A percentile compares a stretch with the other conserved stretches of the same genome.
Evolutionary conservation across 2,888 invertebrate species (phyloP).

Genomic region (Lutraria lutraria): DNA sequence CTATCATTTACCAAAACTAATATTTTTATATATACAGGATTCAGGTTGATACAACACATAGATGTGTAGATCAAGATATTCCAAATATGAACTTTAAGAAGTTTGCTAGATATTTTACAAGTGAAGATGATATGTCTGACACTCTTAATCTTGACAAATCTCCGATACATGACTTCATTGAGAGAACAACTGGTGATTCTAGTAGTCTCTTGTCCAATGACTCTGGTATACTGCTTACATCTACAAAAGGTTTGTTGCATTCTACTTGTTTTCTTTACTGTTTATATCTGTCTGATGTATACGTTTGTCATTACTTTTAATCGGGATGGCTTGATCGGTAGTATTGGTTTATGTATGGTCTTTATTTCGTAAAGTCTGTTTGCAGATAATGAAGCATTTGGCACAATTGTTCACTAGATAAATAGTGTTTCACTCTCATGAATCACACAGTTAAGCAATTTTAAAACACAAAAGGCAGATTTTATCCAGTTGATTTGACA

Average conservation of each 20-base stretch:
- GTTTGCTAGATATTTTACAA: conserved; percentile 73
- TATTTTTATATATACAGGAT: conserved; percentile 82
- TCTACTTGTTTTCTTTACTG: not conserved
- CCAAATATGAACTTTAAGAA: conserved; percentile 80
- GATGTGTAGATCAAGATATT: conserved; percentile 93
- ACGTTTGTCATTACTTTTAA: too few relatives aligned
- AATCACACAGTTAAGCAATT: too few relatives aligned
- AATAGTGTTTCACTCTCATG: too few relatives aligned
- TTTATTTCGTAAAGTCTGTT: too few relatives aligned
- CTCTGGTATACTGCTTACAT: conserved; percentile 72
- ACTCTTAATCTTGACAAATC: conserved; percentile 29
- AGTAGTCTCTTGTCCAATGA: conserved; percentile 74
- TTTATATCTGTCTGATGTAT: too few relatives aligned
- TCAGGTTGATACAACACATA: conserved; percentile 83
- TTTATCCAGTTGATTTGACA: too few relatives aligned
- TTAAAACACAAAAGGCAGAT: too few relatives aligned
- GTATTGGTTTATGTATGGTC: too few relatives aligned
- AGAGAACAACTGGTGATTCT: conserved; percentile 65
- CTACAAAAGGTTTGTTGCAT: conserved; percentile 20
- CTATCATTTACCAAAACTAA: not conserved
- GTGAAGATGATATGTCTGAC: conserved; percentile 28
- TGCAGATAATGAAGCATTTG: too few relatives aligned
- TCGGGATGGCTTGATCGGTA: too few relatives aligned
- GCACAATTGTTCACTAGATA: too few relatives aligned
- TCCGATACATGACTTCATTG: conserved; percentile 48